These are phyloP conservation scores for Hylyphantes graminicola DNA, from an alignment of 1,140 invertebrate species.

Conservation along the genomic window DNA sequence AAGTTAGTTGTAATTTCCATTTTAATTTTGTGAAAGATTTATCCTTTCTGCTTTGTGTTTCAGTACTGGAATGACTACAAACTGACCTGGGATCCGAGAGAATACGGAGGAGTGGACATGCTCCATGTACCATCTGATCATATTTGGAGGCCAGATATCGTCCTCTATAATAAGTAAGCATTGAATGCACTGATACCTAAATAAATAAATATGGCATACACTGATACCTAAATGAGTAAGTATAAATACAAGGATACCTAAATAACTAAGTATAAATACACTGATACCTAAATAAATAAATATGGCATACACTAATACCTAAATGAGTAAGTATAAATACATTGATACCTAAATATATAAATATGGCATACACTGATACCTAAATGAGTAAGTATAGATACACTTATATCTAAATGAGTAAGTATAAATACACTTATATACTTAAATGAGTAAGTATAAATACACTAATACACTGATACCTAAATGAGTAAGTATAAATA, in stretches of 20 bases:
- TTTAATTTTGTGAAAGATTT: no score
- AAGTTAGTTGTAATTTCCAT: no score
- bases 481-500: not conserved
- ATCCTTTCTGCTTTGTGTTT: not conserved
- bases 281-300: no score
- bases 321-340: conserved; percentile 66
- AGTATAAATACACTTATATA: no score
- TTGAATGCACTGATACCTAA: not conserved
- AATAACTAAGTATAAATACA: conserved; percentile 68
- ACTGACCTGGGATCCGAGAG: conserved; percentile 70
- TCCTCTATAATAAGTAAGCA: conserved; percentile 71
- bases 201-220: no score
- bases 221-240: no score
- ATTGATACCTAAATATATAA: no score
- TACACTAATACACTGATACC: not conserved
- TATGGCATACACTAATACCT: no score
- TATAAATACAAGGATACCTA: no score
- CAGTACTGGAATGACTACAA: conserved; percentile 71
- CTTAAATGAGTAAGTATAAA: conserved; percentile 67
- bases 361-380: no score
- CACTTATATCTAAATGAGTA: no score
- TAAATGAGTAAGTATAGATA: no score
- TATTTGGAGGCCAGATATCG: conserved; percentile 80
- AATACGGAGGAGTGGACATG: conserved; percentile 71
- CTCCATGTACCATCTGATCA: conserved; percentile 72